These are phyloP conservation scores for Trachelus tabidus DNA, from an alignment of 2,888 invertebrate genomes.

Conservation along the genomic window DNA sequence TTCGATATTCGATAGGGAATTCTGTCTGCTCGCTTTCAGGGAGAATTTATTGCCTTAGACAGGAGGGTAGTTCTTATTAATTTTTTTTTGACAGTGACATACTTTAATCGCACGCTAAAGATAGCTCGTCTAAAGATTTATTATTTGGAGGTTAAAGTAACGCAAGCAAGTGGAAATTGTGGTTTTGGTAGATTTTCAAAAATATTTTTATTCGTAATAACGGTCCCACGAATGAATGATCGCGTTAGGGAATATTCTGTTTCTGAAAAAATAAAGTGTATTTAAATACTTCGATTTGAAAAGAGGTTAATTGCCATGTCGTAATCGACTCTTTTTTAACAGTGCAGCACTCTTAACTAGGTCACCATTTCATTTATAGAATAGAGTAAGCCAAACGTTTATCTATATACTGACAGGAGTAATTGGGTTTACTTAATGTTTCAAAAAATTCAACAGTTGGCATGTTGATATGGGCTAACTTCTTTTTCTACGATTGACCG, in stretches of 20 bases:
- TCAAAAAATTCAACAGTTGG: not conserved
- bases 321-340: not conserved
- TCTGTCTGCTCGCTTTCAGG: not conserved
- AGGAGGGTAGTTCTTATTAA: not conserved
- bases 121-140: not conserved
- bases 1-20: not conserved
- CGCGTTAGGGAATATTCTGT: not conserved
- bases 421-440: not conserved
- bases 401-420: not conserved
- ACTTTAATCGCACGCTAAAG: not conserved
- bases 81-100: not conserved
- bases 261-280: not conserved
- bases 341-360: not conserved
- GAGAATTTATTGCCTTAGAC: not conserved
- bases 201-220: not conserved
- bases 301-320: not conserved
- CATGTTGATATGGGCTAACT: not conserved
- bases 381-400: not conserved
- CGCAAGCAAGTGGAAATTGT: not conserved
- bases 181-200: not conserved
- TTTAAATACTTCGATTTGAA: not conserved
- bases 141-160: not conserved
- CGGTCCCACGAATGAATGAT: not conserved
- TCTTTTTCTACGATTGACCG: not conserved
- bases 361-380: slow-evolving; percentile 7